Base-by-base conservation (phyloP, 2,113 vertebrate genomes). In the Rattus rattus region DNA sequence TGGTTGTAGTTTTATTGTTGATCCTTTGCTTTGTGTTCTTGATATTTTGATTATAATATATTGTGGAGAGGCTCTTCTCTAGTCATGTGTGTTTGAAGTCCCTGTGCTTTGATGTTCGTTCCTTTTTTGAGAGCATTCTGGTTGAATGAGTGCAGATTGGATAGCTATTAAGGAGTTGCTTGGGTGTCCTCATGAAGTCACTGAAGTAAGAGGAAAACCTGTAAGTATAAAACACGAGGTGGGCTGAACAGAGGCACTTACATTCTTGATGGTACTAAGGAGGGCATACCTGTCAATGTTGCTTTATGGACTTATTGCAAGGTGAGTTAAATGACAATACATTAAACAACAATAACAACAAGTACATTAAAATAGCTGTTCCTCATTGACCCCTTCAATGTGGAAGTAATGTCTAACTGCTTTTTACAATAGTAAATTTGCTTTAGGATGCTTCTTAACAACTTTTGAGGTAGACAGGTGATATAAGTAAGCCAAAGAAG, bases 321-420 rank as follows among this genome's bases (percentile, higher is more conserved):
- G 30, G 36, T 13, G 14, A 92, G 1, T 93, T 67, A 72, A 77
- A 81, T 59, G 67, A 67, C 59, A 47, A 61, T 12, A 47, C 47
- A 43, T 2, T 43, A 43, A 43, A 43, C 43, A 43, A 43, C 43
- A 43, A 43, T 43, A 43, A 43, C 43, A 43, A 43, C 3, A 43
- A 79, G 88, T 81, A 65, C 75, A 85, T 80, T 72, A 81, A 65
- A 93, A 92, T 77, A 67, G 6, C 43, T 96, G 0, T 61, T 56
- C 54, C 16, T 79, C 80, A 39, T 20, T 76, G 52, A 81, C 3
- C 70, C 4, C 70, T 90, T 43, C 28, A 83, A 12, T 47, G 33
- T 70, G 7, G 39, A 1, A 47, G 28, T 54, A 63, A 16, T 54
- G 1, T 91, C 96, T 70, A 43, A 80, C 33, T 93, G 70, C 39